Conservation (phyloP, 2,113 vertebrate genomes). For the Pantherophis guttatus region DNA sequence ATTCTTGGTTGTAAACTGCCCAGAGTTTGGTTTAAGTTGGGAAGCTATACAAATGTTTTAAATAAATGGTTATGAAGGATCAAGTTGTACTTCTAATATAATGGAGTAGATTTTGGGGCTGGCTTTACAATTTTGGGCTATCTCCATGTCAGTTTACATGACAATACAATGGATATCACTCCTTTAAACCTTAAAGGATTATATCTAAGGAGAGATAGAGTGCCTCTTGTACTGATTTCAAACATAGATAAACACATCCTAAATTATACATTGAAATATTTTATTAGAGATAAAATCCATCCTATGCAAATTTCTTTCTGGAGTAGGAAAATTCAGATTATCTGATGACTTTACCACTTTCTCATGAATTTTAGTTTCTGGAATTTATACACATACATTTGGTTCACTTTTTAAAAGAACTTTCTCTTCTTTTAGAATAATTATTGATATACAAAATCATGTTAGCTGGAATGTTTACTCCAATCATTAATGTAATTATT, state of each 20-base stretch:
- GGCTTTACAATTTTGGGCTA: not conserved
- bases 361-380: not conserved
- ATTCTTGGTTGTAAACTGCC: not conserved
- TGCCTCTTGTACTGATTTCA: not conserved
- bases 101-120: not conserved
- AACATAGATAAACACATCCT: not conserved
- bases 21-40: not conserved
- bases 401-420: not conserved
- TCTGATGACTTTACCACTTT: not conserved
- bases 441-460: not conserved
- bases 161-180: not conserved
- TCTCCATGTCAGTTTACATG: not conserved
- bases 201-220: not conserved
- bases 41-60: not conserved
- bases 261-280: not conserved
- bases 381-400: not conserved
- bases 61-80: not conserved
- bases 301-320: not conserved
- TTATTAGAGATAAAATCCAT: not conserved
- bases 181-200: not conserved
- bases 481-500: not conserved
- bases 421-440: not conserved
- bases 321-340: not conserved
- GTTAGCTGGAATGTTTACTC: not conserved
- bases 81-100: not conserved